Evolutionary conservation across 2,113 vertebrate species (phyloP).

Genomic region (Anoplopoma fimbria): DNA sequence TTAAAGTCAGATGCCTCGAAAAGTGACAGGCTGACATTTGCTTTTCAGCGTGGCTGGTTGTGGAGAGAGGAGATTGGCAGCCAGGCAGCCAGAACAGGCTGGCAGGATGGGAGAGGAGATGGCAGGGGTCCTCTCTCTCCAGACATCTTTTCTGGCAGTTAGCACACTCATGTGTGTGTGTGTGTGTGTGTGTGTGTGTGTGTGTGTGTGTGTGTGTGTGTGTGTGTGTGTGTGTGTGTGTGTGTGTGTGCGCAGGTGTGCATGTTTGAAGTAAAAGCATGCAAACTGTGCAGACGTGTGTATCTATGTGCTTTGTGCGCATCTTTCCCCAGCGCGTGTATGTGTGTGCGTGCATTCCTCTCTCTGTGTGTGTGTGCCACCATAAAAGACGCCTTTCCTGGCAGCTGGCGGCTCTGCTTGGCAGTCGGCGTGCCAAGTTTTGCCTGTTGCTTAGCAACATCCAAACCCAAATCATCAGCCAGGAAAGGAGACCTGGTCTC

Average conservation of each 20-base stretch:
- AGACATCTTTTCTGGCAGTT: constrained; percentile 77
- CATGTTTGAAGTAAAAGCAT: constrained; percentile 36
- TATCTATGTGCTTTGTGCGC: constrained; percentile 51
- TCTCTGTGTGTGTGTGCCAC: constrained; percentile 63
- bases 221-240: constrained; percentile 48
- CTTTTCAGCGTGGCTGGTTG: constrained; percentile 76
- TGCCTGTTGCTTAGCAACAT: constrained; percentile 86
- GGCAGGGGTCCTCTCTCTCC: constrained; percentile 77
- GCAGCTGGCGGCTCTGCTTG: constrained; percentile 83
- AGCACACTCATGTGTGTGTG: constrained; percentile 20
- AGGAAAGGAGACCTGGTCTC: constrained; percentile 72
- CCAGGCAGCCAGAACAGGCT: constrained; percentile 74
- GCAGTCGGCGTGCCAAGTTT: constrained; percentile 81
- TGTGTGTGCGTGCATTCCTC: constrained; percentile 34
- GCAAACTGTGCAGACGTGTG: constrained; percentile 60
- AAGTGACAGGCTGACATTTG: constrained; percentile 83
- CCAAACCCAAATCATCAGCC: constrained; percentile 82
- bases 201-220: constrained; percentile 32
- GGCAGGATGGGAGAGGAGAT: constrained; percentile 77
- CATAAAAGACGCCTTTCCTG: constrained; percentile 84
- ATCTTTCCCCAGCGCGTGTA: constrained; percentile 25
- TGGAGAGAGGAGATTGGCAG: constrained; percentile 77
- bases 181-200: constrained; percentile 9
- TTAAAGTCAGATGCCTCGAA: constrained; percentile 73
- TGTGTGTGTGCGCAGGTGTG: constrained; percentile 16